Conservation (phyloP, 2,797 vertebrate species). For the Iguana delicatissima region DNA sequence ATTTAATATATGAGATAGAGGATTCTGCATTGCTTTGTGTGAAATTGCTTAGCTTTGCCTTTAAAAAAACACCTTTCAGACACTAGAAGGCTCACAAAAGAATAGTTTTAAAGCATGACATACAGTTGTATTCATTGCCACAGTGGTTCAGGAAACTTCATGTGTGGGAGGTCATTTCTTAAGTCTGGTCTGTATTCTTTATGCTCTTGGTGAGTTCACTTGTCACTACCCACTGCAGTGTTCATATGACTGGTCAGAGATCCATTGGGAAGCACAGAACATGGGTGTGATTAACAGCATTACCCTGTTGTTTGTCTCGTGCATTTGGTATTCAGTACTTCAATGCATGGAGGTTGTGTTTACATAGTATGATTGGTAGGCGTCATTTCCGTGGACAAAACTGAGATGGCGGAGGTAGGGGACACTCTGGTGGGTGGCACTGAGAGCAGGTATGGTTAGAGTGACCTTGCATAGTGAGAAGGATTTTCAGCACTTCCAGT, state of each 20-base stretch:
- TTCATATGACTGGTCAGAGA: not conserved
- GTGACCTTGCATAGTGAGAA: not conserved
- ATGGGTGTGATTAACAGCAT: not conserved
- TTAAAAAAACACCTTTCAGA: not conserved
- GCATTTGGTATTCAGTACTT: not conserved
- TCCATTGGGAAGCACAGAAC: not conserved
- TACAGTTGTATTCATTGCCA: not conserved
- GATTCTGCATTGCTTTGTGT: not conserved
- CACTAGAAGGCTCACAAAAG: not conserved
- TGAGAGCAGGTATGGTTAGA: not conserved
- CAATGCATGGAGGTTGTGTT: not conserved
- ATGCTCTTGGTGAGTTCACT: not conserved
- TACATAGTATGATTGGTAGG: not conserved
- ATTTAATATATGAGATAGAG: not conserved
- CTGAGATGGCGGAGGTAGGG: not conserved
- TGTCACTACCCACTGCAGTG: not conserved
- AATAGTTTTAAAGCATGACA: not conserved
- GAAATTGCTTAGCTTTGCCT: not conserved
- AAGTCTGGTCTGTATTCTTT: not conserved
- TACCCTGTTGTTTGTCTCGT: not conserved
- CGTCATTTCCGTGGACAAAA: not conserved
- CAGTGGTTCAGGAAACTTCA: not conserved
- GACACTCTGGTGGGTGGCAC: not conserved
- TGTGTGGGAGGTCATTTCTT: no score
- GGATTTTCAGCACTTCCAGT: not conserved